Conservation (phyloP, 2,888 invertebrate species). For the Xylocampa areola region DNA sequence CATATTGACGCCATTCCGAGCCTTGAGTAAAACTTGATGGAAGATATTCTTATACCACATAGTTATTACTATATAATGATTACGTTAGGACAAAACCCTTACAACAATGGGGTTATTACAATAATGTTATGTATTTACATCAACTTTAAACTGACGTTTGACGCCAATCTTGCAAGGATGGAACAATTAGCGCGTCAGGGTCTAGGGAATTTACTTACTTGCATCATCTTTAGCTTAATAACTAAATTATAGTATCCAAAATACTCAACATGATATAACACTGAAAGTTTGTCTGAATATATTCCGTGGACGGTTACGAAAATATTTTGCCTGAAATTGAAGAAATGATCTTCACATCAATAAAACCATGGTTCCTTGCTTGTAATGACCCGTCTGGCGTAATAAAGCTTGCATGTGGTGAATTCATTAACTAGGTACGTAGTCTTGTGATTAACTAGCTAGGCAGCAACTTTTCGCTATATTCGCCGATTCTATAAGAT, state of each 20-base stretch:
- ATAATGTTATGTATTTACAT: neutral
- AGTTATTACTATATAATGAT: constrained; percentile 31
- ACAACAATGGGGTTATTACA: constrained; percentile 41
- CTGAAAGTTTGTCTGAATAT: no score
- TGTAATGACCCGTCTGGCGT: no score
- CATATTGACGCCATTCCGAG: neutral
- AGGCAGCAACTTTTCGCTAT: no score
- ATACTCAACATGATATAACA: constrained; percentile 11
- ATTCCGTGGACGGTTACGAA: no score
- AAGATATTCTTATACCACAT: constrained; percentile 33
- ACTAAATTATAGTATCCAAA: constrained; percentile 19
- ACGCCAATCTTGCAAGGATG: neutral
- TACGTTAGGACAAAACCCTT: constrained; percentile 17
- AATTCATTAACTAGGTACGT: no score
- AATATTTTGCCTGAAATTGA: no score
- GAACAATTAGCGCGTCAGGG: constrained; percentile 15
- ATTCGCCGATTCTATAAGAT: no score
- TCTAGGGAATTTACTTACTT: constrained; percentile 28
- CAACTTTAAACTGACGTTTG: neutral
- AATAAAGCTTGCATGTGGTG: no score
- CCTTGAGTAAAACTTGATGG: neutral
- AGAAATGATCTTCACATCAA: no score
- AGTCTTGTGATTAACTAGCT: no score
- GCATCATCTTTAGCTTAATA: constrained; percentile 21
- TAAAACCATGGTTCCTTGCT: no score